Percentiles rank a stretch among this genome's conserved stretches.
phyloP scores from a whole-genome alignment of 2,113 vertebrate genomes.

The Corvus moneduloides region DNA sequence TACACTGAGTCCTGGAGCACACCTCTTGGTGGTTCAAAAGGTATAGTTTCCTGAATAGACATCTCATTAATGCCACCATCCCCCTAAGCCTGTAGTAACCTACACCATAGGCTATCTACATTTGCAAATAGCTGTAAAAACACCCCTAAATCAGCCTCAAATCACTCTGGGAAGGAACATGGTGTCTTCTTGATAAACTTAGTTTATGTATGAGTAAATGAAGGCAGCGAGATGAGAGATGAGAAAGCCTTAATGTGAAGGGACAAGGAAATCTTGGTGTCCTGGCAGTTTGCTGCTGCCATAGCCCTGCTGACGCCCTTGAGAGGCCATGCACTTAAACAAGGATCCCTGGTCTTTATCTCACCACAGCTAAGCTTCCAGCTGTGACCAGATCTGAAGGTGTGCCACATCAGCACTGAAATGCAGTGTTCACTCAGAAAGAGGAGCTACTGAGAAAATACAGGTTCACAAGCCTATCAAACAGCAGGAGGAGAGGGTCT shows the following conservation, averaged over 20 bases:
- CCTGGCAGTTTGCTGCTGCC: background rate
- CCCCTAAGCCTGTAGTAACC: background rate
- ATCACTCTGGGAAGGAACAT: background rate
- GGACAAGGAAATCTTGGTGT: background rate
- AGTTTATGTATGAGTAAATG: background rate
- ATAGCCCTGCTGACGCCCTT: background rate
- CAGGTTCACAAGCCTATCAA: background rate
- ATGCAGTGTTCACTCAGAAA: background rate
- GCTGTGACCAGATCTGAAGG: background rate
- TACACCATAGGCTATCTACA: background rate
- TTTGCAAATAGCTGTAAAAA: conserved; percentile 44
- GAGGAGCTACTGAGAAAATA: background rate
- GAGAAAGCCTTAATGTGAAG: background rate
- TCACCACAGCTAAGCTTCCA: background rate
- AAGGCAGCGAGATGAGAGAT: background rate
- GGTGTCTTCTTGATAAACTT: conserved; percentile 11
- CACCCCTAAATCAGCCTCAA: background rate
- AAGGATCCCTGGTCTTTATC: background rate
- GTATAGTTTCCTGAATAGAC: conserved; percentile 14
- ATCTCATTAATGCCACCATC: conserved; percentile 45
- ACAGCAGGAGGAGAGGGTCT: background rate
- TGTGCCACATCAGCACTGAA: background rate
- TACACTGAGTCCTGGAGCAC: conserved; percentile 34
- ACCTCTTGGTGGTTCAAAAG: conserved; percentile 54
- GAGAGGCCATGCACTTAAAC: background rate